Percentiles rank a stretch among this genome's conserved stretches.
Evolutionary conservation across 1,140 invertebrate species (phyloP).

Genomic region (Drusus annulatus): DNA sequence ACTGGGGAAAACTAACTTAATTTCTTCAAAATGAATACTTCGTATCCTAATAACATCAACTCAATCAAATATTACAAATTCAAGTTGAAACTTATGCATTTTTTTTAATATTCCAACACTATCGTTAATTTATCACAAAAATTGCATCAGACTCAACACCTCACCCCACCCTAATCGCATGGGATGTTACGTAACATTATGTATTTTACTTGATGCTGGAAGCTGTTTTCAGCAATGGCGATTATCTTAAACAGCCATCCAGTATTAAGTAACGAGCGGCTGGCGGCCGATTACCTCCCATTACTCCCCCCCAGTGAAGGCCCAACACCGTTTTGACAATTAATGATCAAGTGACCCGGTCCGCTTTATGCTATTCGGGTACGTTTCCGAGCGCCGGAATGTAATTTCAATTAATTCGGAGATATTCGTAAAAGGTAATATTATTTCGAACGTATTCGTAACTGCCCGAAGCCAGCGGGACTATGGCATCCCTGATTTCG

Average conservation of each 20-base stretch:
- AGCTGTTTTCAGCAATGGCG: constrained; percentile 49
- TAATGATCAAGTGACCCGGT: constrained; percentile 41
- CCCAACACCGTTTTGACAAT: constrained; percentile 42
- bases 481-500: no score
- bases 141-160: no score
- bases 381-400: background rate
- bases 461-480: no score
- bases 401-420: constrained; percentile 15
- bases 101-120: no score
- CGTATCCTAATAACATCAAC: no score
- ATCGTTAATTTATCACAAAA: no score
- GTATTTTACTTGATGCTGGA: background rate
- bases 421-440: background rate
- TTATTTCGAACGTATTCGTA: background rate
- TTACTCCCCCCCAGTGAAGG: constrained; percentile 36
- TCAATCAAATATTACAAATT: no score
- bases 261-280: constrained; percentile 47
- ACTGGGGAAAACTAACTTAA: no score
- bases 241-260: constrained; percentile 52
- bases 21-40: no score
- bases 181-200: background rate
- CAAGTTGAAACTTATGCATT: no score
- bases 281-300: constrained; percentile 32
- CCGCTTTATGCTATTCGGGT: background rate
- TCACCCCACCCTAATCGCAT: background rate